Evolutionary conservation across 2,888 invertebrate genomes (phyloP).

Genomic region (Abrostola tripartita): DNA sequence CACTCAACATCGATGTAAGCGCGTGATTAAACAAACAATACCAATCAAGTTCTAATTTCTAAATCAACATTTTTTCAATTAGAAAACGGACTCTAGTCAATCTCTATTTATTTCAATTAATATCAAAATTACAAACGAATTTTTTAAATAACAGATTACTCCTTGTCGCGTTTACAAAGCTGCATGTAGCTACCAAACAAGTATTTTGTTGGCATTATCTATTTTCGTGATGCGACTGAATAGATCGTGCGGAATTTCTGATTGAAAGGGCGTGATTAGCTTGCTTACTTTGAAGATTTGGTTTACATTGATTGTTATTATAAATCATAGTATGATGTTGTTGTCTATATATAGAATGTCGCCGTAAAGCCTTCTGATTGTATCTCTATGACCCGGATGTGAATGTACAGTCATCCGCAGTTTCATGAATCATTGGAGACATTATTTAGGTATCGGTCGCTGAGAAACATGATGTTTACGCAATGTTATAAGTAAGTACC

Average conservation of each 20-base stretch:
- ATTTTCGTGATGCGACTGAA: slow-evolving; percentile 40
- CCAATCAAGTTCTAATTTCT: no score
- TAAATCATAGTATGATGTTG: slow-evolving; percentile 21
- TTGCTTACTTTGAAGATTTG: slow-evolving; percentile 21
- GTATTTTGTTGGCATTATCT: slow-evolving; percentile 39
- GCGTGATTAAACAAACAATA: no score
- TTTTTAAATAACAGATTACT: no score
- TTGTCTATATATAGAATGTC: slow-evolving; percentile 22
- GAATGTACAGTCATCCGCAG: slow-evolving; percentile 48
- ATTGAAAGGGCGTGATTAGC: slow-evolving; percentile 31
- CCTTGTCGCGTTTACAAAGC: slow-evolving; percentile 4
- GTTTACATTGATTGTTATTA: slow-evolving; percentile 11
- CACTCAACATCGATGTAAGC: no score
- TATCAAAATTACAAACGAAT: no score
- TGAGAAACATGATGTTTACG: slow-evolving; percentile 35
- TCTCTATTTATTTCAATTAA: no score
- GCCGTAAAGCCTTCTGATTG: slow-evolving; percentile 24
- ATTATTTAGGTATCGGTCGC: slow-evolving; percentile 39
- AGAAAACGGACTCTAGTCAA: no score
- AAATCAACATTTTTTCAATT: no score
- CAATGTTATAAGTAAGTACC: slow-evolving; percentile 17
- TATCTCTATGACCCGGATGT: slow-evolving; percentile 66
- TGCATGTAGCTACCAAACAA: slow-evolving; percentile 12
- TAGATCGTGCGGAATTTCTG: slow-evolving; percentile 36
- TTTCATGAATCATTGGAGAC: slow-evolving; percentile 49